Conservation (phyloP, 2,888 invertebrate species). For the Neria commutata region DNA sequence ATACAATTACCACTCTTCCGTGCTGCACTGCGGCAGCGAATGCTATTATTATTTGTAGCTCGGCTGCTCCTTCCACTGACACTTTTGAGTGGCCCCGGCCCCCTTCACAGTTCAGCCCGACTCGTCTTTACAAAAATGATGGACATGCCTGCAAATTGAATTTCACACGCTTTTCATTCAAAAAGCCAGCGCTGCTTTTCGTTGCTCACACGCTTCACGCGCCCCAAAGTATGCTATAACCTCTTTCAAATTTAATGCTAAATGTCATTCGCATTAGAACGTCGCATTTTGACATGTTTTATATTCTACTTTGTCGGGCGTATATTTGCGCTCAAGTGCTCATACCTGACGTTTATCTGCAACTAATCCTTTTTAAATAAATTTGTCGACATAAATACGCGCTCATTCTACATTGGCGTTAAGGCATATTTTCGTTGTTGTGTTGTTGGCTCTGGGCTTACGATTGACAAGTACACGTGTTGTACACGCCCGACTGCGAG, state of each 20-base stretch:
- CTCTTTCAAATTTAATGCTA: slow-evolving; percentile 19
- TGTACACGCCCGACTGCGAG: slow-evolving; percentile 31
- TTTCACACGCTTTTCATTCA: slow-evolving; percentile 36
- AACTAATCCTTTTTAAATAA: slow-evolving; percentile 55
- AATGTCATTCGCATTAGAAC: slow-evolving; percentile 30
- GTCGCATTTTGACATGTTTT: too few relatives aligned
- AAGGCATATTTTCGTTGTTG: slow-evolving; percentile 3
- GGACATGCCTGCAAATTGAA: slow-evolving; percentile 43
- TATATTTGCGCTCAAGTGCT: slow-evolving; percentile 38
- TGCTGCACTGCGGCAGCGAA: not conserved
- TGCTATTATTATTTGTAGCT: not conserved
- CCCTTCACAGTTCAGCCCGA: too few relatives aligned
- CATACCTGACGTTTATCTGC: slow-evolving; percentile 52
- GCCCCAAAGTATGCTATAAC: slow-evolving; percentile 24
- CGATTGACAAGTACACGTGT: slow-evolving; percentile 41
- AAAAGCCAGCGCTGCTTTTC: slow-evolving; percentile 26
- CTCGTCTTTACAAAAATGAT: slow-evolving; percentile 35
- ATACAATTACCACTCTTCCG: too few relatives aligned
- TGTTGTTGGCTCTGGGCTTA: slow-evolving; percentile 3
- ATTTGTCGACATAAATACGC: slow-evolving; percentile 54
- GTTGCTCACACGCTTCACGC: slow-evolving; percentile 22
- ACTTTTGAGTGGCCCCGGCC: too few relatives aligned
- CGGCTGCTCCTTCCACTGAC: not conserved
- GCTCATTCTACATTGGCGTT: slow-evolving; percentile 27
- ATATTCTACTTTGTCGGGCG: not conserved